A percentile compares a stretch with the other conserved stretches of the same genome.
Evolutionary conservation across 2,797 vertebrate species (phyloP).

Genomic region (Macrochelys suwanniensis): DNA sequence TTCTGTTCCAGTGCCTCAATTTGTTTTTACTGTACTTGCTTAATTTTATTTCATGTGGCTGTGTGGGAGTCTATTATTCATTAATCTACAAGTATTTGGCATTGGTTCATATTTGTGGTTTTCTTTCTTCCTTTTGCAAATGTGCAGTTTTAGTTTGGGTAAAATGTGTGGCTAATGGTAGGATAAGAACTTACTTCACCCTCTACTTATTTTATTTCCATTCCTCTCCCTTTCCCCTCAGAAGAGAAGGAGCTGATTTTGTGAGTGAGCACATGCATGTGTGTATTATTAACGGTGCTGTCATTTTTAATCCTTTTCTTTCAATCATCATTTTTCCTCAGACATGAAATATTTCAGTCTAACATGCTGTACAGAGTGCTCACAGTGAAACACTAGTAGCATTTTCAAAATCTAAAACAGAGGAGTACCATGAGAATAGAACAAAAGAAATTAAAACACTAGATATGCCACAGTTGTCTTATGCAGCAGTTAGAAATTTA

Average conservation of each 20-base stretch:
- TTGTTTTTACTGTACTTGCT: conserved; percentile 64
- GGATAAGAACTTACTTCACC: conserved; percentile 73
- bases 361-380: conserved; percentile 78
- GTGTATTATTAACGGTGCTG: conserved; percentile 79
- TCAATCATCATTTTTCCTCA: conserved; percentile 82
- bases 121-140: conserved; percentile 77
- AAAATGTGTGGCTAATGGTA: conserved; percentile 60
- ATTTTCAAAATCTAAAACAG: conserved; percentile 81
- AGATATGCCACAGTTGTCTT: conserved; percentile 86
- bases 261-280: conserved; percentile 57
- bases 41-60: conserved; percentile 68
- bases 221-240: conserved; percentile 40
- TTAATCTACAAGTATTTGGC: conserved; percentile 76
- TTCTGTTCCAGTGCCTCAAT: conserved; percentile 59
- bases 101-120: conserved; percentile 61
- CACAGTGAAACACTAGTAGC: conserved; percentile 74
- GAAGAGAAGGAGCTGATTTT: conserved; percentile 56
- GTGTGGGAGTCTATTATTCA: conserved; percentile 74
- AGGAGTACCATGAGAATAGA: conserved; percentile 83
- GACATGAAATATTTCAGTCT: conserved; percentile 82
- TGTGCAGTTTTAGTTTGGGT: conserved; percentile 61
- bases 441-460: conserved; percentile 88
- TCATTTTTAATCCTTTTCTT: conserved; percentile 82
- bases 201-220: conserved; percentile 63
- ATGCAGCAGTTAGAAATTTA: conserved; percentile 88